Conservation (phyloP, 2,797 vertebrate species). For the Cirrhinus mrigala region DNA sequence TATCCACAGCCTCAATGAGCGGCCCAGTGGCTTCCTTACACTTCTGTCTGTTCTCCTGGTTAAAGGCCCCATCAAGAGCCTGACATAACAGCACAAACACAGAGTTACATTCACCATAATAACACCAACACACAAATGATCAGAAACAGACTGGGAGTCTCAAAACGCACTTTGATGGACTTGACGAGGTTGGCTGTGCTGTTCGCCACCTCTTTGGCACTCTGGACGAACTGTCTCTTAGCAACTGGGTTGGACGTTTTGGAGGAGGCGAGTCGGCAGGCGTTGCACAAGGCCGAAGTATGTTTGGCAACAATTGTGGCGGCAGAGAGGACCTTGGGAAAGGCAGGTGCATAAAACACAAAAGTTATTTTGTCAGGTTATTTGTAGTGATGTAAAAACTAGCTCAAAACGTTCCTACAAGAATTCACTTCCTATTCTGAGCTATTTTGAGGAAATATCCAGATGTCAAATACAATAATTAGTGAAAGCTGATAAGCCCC, state of each 20-base stretch:
- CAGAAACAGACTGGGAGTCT: background rate
- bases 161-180: slow-evolving; percentile 90
- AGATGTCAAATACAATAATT: background rate
- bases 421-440: background rate
- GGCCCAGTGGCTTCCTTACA: slow-evolving; percentile 91
- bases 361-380: background rate
- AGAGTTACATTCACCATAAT: background rate
- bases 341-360: background rate
- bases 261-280: slow-evolving; percentile 94
- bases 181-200: slow-evolving; percentile 98
- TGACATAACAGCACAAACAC: slow-evolving; percentile 63
- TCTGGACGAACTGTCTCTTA: slow-evolving; percentile 98
- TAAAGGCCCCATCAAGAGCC: slow-evolving; percentile 96
- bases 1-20: slow-evolving; percentile 96
- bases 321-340: slow-evolving; percentile 90
- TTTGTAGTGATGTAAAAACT: background rate
- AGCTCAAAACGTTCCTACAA: background rate
- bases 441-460: background rate
- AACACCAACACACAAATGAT: background rate
- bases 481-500: background rate
- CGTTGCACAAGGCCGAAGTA: slow-evolving; percentile 96
- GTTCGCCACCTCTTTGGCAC: slow-evolving; percentile 98
- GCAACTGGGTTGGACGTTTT: slow-evolving; percentile 93
- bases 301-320: slow-evolving; percentile 98
- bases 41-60: slow-evolving; percentile 91